Base-by-base conservation (phyloP, 1,140 invertebrate species). In the Oreohelix idahoensis region DNA sequence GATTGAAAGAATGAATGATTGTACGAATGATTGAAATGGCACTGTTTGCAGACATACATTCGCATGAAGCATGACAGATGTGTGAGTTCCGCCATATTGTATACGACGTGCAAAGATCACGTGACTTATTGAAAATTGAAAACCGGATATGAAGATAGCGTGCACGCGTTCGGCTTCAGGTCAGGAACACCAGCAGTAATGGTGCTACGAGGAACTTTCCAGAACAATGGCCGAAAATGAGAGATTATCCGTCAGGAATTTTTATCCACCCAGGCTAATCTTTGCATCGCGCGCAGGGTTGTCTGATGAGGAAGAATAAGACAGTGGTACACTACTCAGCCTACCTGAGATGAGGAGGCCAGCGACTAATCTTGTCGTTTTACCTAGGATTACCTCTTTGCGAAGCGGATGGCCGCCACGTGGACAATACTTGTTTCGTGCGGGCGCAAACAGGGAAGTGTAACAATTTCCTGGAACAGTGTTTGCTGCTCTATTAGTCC, bases 381-480 rank as follows among this genome's bases (percentile, higher is more conserved):
- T 39, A 71, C 26, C 69, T 71, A 4, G 69, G 13, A 71, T 71
- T 35, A 71, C 38, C 69, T 39, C 32, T n/a, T 39, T 4, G 11
- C 23, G 29, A 23, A 39, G 15, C 69, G 26, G 69, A 35, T 71
- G 69, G 69, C 29, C 10, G 69, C 32, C 69, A 71, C 69, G 69
- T 71, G 69, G 4, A 10, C 69, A 32, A 39, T 39, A 35, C 32
- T 39, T 39, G 13, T 39, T 15, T n/a, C 69, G 26, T n/a, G 69
- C 32, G 69, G 29, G 32, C 23, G 69, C 69, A 39, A 36, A 39
- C 69, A 71, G 13, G 11, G 32, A n/a, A 8, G 69, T 71, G 69
- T 36, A 71, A 35, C 69, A 71, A 71, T 71, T 71, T 71, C 69
- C 69, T 13, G 69, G 32, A 39, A 71, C 32, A 15, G 69, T 71